These are phyloP conservation scores for Patiria pectinifera DNA, from an alignment of 53 echinoderm and acorn worm species.

Conservation along the genomic window DNA sequence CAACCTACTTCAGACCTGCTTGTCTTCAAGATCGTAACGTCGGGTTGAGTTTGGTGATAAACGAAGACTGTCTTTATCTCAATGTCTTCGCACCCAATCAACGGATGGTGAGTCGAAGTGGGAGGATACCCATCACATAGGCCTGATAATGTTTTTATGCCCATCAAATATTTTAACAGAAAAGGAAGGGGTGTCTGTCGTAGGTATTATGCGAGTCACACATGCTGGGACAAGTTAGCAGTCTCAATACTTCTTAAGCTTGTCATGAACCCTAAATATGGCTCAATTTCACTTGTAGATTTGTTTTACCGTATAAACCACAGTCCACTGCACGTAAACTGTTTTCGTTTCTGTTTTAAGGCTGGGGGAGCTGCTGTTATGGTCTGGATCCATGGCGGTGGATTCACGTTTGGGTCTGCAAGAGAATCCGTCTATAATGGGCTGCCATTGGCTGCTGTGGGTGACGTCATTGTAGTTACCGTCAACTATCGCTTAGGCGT, in stretches of 20 bases:
- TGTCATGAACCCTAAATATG: no score
- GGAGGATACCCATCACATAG: no score
- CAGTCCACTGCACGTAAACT: no score
- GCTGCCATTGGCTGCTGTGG: slow-evolving; percentile 70
- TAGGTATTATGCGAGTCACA: no score
- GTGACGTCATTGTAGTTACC: slow-evolving; percentile 85
- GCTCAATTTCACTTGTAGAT: no score
- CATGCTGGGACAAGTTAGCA: no score
- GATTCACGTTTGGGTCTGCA: slow-evolving; percentile 76
- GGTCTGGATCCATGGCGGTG: slow-evolving; percentile 89
- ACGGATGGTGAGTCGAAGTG: not conserved
- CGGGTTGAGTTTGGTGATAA: not conserved
- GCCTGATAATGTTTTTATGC: no score
- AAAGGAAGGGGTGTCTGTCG: no score
- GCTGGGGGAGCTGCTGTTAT: slow-evolving; percentile 62
- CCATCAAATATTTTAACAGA: no score
- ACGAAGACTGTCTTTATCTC: slow-evolving; percentile 64
- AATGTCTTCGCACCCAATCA: slow-evolving; percentile 35
- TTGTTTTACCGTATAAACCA: no score
- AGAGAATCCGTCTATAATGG: slow-evolving; percentile 71
- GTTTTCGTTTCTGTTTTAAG: not conserved
- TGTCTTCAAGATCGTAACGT: slow-evolving; percentile 13
- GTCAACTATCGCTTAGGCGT: slow-evolving; percentile 81
- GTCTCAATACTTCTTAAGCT: no score
- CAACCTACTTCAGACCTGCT: slow-evolving; percentile 56